phyloP scores from a whole-genome alignment of 1,140 invertebrate genomes.

The Drosophila tristis region DNA sequence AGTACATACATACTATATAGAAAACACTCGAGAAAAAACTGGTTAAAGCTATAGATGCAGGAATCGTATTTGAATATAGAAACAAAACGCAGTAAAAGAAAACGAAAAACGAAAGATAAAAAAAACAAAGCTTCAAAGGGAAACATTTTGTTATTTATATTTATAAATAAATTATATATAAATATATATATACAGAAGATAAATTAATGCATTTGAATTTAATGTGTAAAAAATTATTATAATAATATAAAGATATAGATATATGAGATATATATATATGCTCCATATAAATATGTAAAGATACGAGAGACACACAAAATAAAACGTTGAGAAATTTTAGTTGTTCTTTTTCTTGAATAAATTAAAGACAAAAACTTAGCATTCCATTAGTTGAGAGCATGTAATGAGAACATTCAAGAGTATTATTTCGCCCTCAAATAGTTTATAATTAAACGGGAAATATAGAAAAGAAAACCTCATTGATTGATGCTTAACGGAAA shows the following conservation, averaged over 20 bases:
- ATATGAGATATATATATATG: slow-evolving; percentile 40
- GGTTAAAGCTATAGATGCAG: slow-evolving; percentile 59
- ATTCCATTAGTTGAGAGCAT: slow-evolving; percentile 45
- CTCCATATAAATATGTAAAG: slow-evolving; percentile 54
- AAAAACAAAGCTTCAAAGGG: slow-evolving; percentile 62
- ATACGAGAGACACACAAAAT: slow-evolving; percentile 60
- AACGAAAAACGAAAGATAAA: slow-evolving; percentile 26
- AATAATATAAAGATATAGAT: slow-evolving; percentile 53
- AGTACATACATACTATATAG: slow-evolving; percentile 42
- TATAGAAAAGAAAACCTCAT: slow-evolving; percentile 46
- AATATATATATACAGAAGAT: slow-evolving; percentile 57
- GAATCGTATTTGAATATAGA: slow-evolving; percentile 63
- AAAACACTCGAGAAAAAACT: slow-evolving; percentile 34
- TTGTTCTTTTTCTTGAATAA: slow-evolving; percentile 35
- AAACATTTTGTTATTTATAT: slow-evolving; percentile 82
- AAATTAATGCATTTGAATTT: slow-evolving; percentile 68
- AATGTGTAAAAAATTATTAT: slow-evolving; percentile 64
- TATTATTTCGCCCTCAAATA: slow-evolving; percentile 50
- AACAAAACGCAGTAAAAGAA: slow-evolving; percentile 43
- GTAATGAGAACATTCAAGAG: slow-evolving; percentile 31
- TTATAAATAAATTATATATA: slow-evolving; percentile 76
- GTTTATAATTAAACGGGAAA: slow-evolving; percentile 31
- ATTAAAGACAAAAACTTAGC: slow-evolving; percentile 21
- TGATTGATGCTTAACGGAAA: slow-evolving; percentile 48
- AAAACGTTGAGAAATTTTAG: slow-evolving; percentile 44